phyloP scores from a whole-genome alignment of 2,113 vertebrate species.

The Pollimyrus isidori region DNA sequence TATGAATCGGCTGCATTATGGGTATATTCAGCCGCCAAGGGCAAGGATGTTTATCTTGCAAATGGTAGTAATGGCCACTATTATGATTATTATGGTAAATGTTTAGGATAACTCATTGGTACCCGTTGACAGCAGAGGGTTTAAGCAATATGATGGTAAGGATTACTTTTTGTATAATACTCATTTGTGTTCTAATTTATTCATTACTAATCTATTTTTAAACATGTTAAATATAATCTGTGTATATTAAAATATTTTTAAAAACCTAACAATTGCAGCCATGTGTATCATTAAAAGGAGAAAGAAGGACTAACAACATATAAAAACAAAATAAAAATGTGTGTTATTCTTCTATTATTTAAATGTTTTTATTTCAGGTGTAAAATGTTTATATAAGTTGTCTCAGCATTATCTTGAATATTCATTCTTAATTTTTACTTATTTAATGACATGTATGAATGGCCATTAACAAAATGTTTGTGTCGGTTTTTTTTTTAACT shows the following conservation, averaged over 20 bases:
- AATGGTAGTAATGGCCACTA: background rate
- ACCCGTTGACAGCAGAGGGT: constrained; percentile 73
- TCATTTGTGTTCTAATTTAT: background rate
- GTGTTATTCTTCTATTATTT: background rate
- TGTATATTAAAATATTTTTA: background rate
- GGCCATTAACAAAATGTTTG: background rate
- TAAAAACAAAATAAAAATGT: background rate
- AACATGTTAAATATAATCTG: background rate
- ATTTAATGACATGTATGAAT: background rate
- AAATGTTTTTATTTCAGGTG: background rate
- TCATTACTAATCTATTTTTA: background rate
- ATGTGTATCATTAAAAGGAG: background rate
- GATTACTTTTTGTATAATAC: constrained; percentile 14
- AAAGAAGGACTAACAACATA: background rate
- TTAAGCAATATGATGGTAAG: constrained; percentile 89
- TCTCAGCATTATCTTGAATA: background rate
- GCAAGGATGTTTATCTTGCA: background rate
- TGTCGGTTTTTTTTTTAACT: constrained; percentile 3
- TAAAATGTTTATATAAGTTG: background rate
- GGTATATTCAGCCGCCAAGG: background rate
- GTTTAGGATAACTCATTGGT: constrained; percentile 72
- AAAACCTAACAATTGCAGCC: background rate
- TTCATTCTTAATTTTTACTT: background rate
- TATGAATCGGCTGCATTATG: background rate
- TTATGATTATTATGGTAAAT: constrained; percentile 24